These are phyloP conservation scores for Macrochelys suwanniensis DNA, from an alignment of 2,797 vertebrate genomes.

Conservation along the genomic window DNA sequence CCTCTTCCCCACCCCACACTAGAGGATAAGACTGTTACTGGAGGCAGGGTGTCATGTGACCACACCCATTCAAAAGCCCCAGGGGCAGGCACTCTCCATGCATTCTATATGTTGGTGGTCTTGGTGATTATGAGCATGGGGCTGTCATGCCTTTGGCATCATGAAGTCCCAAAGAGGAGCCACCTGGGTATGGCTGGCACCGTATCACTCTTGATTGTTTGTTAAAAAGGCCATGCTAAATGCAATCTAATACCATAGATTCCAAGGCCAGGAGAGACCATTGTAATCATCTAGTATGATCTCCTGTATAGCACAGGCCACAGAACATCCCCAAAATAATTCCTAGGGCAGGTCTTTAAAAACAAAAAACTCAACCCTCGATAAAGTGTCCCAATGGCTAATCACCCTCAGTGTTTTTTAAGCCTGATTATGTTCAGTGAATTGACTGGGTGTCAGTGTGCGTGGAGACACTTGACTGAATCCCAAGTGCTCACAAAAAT, in stretches of 20 bases:
- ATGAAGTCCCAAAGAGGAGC: background rate
- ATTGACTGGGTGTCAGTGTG: background rate
- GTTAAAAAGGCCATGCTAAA: rapidly evolving
- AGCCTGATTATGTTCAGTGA: rapidly evolving
- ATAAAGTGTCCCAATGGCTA: background rate
- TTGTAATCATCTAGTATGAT: background rate
- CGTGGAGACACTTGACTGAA: background rate
- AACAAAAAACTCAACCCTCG: no score
- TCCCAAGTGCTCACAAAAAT: rapidly evolving
- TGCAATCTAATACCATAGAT: background rate
- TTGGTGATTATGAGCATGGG: background rate
- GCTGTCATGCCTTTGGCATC: background rate
- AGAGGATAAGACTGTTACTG: background rate
- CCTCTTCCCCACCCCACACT: background rate
- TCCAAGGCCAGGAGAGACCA: background rate
- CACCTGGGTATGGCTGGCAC: conserved; percentile 21
- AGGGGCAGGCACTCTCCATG: background rate
- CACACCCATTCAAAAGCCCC: background rate
- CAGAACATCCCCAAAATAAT: background rate
- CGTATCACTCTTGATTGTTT: background rate
- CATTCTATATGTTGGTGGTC: background rate
- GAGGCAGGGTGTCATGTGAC: background rate
- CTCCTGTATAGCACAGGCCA: background rate
- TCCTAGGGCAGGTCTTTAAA: background rate
- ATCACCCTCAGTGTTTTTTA: background rate